Evolutionary conservation across 1,140 invertebrate genomes (phyloP), one percentile per base, ranked within the genome.

Genomic region (Sipha flava): DNA sequence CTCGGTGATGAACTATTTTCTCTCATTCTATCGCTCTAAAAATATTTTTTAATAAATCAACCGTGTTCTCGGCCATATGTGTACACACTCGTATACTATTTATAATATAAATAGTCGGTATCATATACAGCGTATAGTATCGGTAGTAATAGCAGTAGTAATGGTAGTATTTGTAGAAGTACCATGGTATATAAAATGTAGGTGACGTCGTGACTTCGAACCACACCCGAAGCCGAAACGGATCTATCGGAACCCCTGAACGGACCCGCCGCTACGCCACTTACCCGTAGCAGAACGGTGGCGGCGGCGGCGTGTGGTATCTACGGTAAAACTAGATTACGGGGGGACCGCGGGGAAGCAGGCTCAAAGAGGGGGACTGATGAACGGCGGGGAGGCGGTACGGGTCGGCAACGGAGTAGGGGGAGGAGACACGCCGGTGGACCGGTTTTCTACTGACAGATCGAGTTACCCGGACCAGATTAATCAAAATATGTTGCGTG

Each of bases 401-500:
- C 59, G 5, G 31, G 21, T 4, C 47, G 47, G 47, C 14, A 6
- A n/a, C 47, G 47, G 5, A 18, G 59, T 3, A 18, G 59, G 31
- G 59, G 59, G n/a, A 31, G 14, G 34, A 26, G 18, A 59, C 23
- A n/a, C 34, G 62, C 10, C 5, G 37, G 37, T 10, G 21, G 49
- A 75, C 70, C 73, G 73, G 73, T 77, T 75, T 75, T 77, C 29
- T 29, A 26, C 52, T 21, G 52, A 37, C 73, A 59, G 73, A 57
- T 77, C 49, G 52, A 57, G 49, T 57, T 43, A 59, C 49, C 70
- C 73, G 52, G 73, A 77, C 73, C 73, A 59, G 73, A 77, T 77
- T 77, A 77, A 77, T 77, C 73, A 77, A 77, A 77, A 77, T 75
- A 77, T 26, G 73, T 77, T 77, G 73, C 52, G 73, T 77, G 73